phyloP scores from a whole-genome alignment of 2,797 vertebrate genomes.

The Steatocranus sp. region DNA sequence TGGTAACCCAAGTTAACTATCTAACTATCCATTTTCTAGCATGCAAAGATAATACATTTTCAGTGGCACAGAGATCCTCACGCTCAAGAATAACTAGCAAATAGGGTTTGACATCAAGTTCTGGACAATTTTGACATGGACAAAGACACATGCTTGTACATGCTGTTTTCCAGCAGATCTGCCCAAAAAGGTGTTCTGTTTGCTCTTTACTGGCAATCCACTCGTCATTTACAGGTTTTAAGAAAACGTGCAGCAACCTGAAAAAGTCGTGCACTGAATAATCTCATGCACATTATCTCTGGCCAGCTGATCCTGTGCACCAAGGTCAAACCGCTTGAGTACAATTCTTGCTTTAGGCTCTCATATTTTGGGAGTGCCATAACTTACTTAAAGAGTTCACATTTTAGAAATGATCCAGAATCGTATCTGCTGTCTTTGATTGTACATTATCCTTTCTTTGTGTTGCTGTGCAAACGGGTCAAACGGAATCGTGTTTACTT shows the following conservation, averaged over 20 bases:
- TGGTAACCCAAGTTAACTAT: background rate
- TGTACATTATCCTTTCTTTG: background rate
- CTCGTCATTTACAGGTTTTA: background rate
- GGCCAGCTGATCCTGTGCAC: background rate
- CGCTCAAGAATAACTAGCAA: accelerated
- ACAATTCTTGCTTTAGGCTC: background rate
- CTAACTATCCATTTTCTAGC: background rate
- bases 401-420: background rate
- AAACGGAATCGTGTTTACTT: background rate
- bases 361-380: background rate
- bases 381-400: background rate
- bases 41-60: background rate
- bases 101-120: background rate
- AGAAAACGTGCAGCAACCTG: background rate
- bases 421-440: background rate
- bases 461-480: background rate
- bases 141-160: accelerated
- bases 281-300: constrained; percentile 1
- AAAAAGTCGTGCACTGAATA: background rate
- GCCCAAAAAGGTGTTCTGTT: background rate
- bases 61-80: background rate
- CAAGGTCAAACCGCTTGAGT: constrained; percentile 5
- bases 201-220: background rate
- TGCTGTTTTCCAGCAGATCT: background rate
- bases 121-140: background rate